These are phyloP conservation scores for Drosophila arizonae DNA, from an alignment of 1,140 invertebrate species.

Conservation along the genomic window DNA sequence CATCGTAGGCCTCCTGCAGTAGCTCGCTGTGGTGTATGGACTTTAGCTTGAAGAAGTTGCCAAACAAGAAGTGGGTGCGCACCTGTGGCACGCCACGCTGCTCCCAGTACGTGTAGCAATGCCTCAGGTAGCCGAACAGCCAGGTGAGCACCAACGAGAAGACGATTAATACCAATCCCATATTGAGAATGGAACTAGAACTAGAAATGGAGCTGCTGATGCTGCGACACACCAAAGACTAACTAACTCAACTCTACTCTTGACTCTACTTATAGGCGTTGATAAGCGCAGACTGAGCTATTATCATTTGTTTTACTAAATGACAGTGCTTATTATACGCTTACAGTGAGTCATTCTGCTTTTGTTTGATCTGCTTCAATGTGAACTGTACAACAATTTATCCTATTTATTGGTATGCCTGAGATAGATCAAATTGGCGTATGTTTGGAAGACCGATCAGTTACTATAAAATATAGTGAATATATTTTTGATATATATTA, in stretches of 20 bases:
- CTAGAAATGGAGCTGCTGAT: background rate
- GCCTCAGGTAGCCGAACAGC: constrained; percentile 33
- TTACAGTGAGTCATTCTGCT: background rate
- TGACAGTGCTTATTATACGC: background rate
- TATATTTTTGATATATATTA: background rate
- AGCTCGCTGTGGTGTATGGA: constrained; percentile 31
- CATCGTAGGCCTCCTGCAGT: constrained; percentile 51
- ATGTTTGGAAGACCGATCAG: background rate
- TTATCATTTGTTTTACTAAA: constrained; percentile 5
- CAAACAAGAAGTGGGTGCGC: constrained; percentile 36
- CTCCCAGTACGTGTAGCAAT: constrained; percentile 45
- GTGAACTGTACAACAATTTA: too few species aligned
- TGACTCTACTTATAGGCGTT: constrained; percentile 2
- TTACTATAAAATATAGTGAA: background rate
- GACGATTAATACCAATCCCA: constrained; percentile 22
- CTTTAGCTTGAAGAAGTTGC: constrained; percentile 37
- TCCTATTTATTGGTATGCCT: too few species aligned
- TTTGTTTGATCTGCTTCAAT: too few species aligned
- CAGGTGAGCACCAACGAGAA: constrained; percentile 9
- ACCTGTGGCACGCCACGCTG: constrained; percentile 32
- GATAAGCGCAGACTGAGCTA: constrained; percentile 1
- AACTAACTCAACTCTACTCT: background rate
- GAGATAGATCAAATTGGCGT: too few species aligned
- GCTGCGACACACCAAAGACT: background rate
- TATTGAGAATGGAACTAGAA: constrained; percentile 13